phyloP scores from a whole-genome alignment of 2,113 vertebrate species.

The Cryptoleucopteryx plumbea region DNA sequence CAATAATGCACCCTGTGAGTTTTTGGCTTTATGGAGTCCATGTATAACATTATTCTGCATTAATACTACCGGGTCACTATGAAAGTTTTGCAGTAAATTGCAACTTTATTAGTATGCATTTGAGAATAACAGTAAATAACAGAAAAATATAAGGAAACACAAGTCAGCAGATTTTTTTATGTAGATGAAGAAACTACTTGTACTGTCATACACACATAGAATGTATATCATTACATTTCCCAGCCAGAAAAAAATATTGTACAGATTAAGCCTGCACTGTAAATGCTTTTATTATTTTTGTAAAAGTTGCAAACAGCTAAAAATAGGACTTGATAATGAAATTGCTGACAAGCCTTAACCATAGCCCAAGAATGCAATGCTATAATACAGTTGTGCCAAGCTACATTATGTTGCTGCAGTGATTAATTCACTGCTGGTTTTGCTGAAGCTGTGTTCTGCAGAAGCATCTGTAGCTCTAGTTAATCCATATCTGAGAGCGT shows the following conservation, averaged over 20 bases:
- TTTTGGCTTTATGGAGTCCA: neutral
- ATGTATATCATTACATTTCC: neutral
- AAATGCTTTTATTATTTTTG: constrained; percentile 31
- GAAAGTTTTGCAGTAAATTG: neutral
- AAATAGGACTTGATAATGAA: constrained; percentile 37
- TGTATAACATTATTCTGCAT: neutral
- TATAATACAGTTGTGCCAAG: neutral
- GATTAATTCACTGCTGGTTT: constrained; percentile 24
- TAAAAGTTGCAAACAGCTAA: neutral
- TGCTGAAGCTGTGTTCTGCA: constrained; percentile 11
- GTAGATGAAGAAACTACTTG: neutral
- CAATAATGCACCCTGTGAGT: neutral
- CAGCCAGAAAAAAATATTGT: neutral
- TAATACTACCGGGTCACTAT: neutral
- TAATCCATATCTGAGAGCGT: neutral
- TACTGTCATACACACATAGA: neutral
- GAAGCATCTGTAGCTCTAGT: neutral
- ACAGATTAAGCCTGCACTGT: neutral
- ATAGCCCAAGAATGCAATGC: neutral
- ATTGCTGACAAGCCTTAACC: constrained; percentile 40
- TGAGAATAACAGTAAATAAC: neutral
- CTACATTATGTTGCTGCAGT: neutral
- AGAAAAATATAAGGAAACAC: neutral
- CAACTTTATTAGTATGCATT: neutral
- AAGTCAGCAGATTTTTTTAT: constrained; percentile 20